Evolutionary conservation across 2,113 vertebrate species (phyloP).

Genomic region (Alaudala cheleensis): DNA sequence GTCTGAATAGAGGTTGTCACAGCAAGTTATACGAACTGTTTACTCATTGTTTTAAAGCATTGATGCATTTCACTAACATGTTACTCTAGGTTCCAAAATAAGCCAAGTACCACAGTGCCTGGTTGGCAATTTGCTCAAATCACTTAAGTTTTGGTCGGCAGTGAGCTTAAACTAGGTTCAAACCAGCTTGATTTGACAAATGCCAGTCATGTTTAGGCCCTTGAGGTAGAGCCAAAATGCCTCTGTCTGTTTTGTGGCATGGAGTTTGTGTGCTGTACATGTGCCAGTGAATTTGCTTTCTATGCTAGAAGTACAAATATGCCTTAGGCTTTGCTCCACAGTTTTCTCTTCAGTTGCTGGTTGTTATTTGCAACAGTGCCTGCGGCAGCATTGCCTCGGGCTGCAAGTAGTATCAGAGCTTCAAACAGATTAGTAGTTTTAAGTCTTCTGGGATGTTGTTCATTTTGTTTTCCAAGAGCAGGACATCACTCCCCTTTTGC

Average conservation of each 20-base stretch:
- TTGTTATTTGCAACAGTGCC: neutral
- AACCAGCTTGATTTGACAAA: constrained; percentile 14
- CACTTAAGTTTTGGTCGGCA: neutral
- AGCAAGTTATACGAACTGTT: neutral
- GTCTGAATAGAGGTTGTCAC: neutral
- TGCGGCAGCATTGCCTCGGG: neutral
- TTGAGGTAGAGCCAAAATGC: constrained; percentile 9
- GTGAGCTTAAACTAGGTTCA: neutral
- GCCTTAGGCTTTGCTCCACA: neutral
- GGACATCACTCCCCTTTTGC: neutral
- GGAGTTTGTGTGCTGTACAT: neutral
- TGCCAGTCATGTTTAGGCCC: neutral
- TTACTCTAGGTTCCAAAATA: neutral
- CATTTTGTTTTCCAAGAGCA: neutral
- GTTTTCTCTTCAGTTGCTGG: neutral
- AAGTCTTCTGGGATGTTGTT: neutral
- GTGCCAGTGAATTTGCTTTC: constrained; percentile 1
- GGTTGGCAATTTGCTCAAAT: neutral
- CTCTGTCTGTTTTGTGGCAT: neutral
- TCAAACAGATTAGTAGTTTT: neutral
- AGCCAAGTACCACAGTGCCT: neutral
- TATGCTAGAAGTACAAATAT: neutral
- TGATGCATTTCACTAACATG: neutral
- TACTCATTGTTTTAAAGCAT: neutral
- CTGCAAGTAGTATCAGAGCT: neutral